Percentiles rank a stretch among this genome's conserved stretches.
phyloP scores from a whole-genome alignment of 30 jellyfish, hydroid and myxozoan genomes.

The Aurelia coerulea region DNA sequence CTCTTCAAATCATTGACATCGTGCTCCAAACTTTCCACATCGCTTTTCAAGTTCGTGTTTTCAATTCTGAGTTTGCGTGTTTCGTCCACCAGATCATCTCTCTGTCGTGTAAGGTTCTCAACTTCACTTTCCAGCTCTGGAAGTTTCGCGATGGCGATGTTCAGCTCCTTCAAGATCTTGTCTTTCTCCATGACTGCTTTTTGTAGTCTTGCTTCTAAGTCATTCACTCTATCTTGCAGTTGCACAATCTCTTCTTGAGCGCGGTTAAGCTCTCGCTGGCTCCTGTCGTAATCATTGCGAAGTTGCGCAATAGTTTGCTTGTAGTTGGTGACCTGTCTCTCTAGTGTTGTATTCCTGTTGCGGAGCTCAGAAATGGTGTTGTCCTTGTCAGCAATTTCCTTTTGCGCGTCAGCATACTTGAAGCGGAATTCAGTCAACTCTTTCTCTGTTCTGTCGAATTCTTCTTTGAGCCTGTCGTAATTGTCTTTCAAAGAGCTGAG shows the following conservation, averaged over 20 bases:
- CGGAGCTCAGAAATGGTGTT: slow-evolving; percentile 74
- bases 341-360: slow-evolving; percentile 70
- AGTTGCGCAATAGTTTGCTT: slow-evolving; percentile 82
- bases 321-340: slow-evolving; percentile 76
- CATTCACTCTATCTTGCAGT: slow-evolving; percentile 73
- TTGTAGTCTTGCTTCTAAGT: slow-evolving; percentile 88
- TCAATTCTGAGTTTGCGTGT: slow-evolving; percentile 72
- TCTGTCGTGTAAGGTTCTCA: slow-evolving; percentile 64
- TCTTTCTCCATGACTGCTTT: slow-evolving; percentile 83
- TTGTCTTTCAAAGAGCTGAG: slow-evolving; percentile 64
- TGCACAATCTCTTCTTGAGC: slow-evolving; percentile 87
- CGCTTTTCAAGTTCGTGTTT: slow-evolving; percentile 78
- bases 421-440: slow-evolving; percentile 89
- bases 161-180: slow-evolving; percentile 70
- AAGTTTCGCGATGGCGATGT: slow-evolving; percentile 66
- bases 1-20: slow-evolving; percentile 74
- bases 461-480: slow-evolving; percentile 77
- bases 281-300: slow-evolving; percentile 86
- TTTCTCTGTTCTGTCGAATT: slow-evolving; percentile 77
- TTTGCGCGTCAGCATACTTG: slow-evolving; percentile 90
- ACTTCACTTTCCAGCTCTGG: slow-evolving; percentile 87
- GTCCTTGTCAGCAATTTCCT: slow-evolving; percentile 89
- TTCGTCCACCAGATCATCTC: slow-evolving; percentile 69
- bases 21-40: slow-evolving; percentile 66
- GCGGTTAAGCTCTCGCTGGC: slow-evolving; percentile 88